These are phyloP conservation scores for Linnaemya tessellans DNA, from an alignment of 2,888 invertebrate species.

Conservation along the genomic window DNA sequence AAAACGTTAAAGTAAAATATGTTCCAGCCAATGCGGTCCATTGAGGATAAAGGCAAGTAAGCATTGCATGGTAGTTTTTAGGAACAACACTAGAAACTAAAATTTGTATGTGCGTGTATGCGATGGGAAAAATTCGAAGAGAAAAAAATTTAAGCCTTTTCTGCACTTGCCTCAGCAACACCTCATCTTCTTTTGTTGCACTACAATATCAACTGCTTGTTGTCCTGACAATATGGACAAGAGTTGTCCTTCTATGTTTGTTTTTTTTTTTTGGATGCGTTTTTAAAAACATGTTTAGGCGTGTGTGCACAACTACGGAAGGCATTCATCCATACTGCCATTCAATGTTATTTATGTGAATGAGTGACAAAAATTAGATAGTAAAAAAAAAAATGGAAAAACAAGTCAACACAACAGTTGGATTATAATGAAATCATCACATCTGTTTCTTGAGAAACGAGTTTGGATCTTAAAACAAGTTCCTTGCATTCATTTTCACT, in stretches of 20 bases:
- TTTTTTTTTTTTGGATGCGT: neutral
- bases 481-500: neutral
- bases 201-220: constrained; percentile 32
- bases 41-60: constrained; percentile 19
- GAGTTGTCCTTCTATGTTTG: neutral
- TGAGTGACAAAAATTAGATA: constrained; percentile 45
- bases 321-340: constrained; percentile 62
- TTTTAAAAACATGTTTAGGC: neutral
- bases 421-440: constrained; percentile 34
- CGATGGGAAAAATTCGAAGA: neutral
- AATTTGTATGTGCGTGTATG: neutral
- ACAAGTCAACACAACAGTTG: constrained; percentile 43
- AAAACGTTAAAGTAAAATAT: constrained; percentile 52
- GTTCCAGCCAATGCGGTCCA: constrained; percentile 48
- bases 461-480: neutral
- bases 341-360: constrained; percentile 69
- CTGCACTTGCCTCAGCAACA: neutral
- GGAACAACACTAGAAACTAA: constrained; percentile 15
- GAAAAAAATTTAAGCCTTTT: constrained; percentile 7
- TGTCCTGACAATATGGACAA: constrained; percentile 26
- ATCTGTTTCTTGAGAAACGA: neutral
- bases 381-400: constrained; percentile 3
- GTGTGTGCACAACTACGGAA: constrained; percentile 22
- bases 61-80: neutral
- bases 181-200: neutral